These are phyloP conservation scores for Macropis europaea DNA, from an alignment of 2,888 invertebrate genomes.

Conservation along the genomic window DNA sequence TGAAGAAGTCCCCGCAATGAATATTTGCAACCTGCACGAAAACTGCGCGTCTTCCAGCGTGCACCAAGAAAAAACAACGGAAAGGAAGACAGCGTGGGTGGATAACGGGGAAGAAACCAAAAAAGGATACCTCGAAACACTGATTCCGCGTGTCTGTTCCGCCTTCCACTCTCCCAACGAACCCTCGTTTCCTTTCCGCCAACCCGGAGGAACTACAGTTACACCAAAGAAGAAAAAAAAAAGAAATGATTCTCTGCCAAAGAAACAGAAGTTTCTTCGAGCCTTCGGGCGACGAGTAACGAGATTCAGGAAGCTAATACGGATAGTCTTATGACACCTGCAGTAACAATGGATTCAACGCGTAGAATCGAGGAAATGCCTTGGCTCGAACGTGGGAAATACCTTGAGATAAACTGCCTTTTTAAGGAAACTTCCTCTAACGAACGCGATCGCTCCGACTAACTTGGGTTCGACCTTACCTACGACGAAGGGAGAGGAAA, in stretches of 20 bases:
- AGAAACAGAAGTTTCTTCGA: too few species aligned
- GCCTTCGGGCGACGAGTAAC: too few species aligned
- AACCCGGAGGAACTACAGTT: too few species aligned
- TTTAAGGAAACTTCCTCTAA: constrained; percentile 69
- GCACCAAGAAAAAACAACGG: constrained; percentile 1
- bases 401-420: constrained; percentile 63
- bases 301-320: too few species aligned
- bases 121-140: constrained; percentile 27
- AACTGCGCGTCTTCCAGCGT: constrained; percentile 39
- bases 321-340: not conserved
- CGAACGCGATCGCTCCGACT: constrained; percentile 67
- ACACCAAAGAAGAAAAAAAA: too few species aligned
- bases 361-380: constrained; percentile 19
- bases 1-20: constrained; percentile 70
- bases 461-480: constrained; percentile 57
- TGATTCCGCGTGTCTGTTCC: constrained; percentile 7
- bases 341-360: not conserved
- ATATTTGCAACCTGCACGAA: constrained; percentile 63
- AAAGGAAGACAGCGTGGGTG: constrained; percentile 42
- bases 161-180: not conserved
- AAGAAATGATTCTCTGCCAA: too few species aligned
- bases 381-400: constrained; percentile 39
- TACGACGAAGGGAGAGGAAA: not conserved
- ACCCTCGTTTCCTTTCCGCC: not conserved
- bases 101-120: constrained; percentile 44